These are phyloP conservation scores for Pristionchus entomophagus DNA, from an alignment of 2,888 invertebrate species.

Conservation along the genomic window DNA sequence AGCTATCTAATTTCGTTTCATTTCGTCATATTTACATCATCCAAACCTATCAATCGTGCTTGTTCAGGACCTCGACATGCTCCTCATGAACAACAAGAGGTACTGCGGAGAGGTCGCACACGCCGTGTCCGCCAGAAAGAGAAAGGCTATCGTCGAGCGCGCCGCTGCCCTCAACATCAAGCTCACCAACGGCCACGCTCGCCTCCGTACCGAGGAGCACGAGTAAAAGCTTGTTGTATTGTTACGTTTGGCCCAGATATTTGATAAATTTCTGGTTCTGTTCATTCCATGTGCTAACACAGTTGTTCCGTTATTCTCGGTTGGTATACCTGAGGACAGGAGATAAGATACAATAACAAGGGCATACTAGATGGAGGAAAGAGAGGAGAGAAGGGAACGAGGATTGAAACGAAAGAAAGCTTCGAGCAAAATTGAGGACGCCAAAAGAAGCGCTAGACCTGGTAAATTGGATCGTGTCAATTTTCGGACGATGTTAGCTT, in stretches of 20 bases:
- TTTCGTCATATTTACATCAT: constrained; percentile 15
- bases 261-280: constrained; percentile 9
- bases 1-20: constrained; percentile 15
- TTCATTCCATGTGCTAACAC: constrained; percentile 5
- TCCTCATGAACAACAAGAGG: constrained; percentile 98
- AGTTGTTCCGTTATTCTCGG: constrained; percentile 30
- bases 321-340: constrained; percentile 22
- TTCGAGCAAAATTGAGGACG: constrained; percentile 57
- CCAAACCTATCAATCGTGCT: too few species aligned
- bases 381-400: background rate
- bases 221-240: constrained; percentile 83
- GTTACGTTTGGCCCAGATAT: constrained; percentile 34
- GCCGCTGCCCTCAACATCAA: constrained; percentile 92
- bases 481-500: background rate
- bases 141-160: constrained; percentile 94
- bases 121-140: constrained; percentile 96
- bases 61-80: constrained; percentile 92
- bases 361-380: constrained; percentile 40
- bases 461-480: constrained; percentile 54
- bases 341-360: background rate
- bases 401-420: constrained; percentile 45
- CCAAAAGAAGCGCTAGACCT: constrained; percentile 69
- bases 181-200: constrained; percentile 95
- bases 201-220: constrained; percentile 97
- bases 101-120: constrained; percentile 98